Base-by-base conservation (phyloP, 2,888 invertebrate species). In the Melanophora roralis region DNA sequence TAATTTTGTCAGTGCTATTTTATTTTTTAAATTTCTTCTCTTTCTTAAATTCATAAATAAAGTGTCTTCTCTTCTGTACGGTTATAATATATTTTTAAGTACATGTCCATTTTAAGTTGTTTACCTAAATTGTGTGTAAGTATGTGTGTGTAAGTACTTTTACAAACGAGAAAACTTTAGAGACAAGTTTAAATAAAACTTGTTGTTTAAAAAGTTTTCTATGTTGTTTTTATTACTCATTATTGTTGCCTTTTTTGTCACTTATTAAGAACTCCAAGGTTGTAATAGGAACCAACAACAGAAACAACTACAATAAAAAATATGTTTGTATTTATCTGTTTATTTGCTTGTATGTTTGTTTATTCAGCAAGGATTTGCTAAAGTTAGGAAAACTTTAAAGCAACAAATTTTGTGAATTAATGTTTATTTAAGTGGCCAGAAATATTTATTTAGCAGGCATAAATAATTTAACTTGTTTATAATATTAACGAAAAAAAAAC, bases 141-240 rank as follows among this genome's bases (percentile, higher is more conserved):
- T 21, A 6, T n/a, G 12, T 57, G 14, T 23, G 23, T 16, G 16
- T 43, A 34, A 27, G 9, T 62, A 14, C 16, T 14, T 11, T 14
- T 57, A 23, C 34, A 76, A 76, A 69, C 64, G 71, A 77, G 76
- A 64, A 68, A 76, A 80, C 51, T 80, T 80, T 72, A 21, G 51
- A 64, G 69, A 74, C 69, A 65, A 53, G 68, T 53, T 69, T 43
- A 43, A 60, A 59, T 67, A 67, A 60, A 57, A 59, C 23, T 67
- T 67, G 43, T 60, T 57, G 59, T 27, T 72, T 21, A 0, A 9
- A 49, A 76, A 76, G 14, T 64, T 64, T 45, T 45, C 12, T n/a
- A 43, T 72, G 62, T 55, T 76, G 38, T 53, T 62, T 14, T 40
- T 21, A 36, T 19, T 67, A 40, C 21, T 71, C 27, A 27, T 57